Evolutionary conservation across 2,113 vertebrate genomes (phyloP).

Genomic region (Lepus timidus): DNA sequence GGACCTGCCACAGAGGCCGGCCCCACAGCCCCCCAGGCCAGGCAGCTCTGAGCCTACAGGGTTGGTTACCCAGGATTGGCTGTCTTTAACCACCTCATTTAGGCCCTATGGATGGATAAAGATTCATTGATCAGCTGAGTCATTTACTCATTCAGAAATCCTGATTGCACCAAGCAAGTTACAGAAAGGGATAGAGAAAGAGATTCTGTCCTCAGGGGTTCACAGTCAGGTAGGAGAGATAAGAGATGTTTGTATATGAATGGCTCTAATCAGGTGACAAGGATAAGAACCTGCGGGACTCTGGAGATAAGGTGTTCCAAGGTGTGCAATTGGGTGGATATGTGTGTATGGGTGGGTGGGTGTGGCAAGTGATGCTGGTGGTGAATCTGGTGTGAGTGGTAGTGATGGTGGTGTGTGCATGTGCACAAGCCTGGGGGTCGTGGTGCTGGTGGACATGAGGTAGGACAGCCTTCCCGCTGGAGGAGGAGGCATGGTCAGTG

Average conservation of each 20-base stretch:
- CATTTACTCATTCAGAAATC: slow-evolving; percentile 48
- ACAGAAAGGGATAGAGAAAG: neutral
- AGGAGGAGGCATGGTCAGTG: neutral
- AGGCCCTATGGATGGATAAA: neutral
- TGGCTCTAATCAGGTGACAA: slow-evolving; percentile 29
- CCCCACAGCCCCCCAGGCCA: neutral
- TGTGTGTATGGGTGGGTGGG: neutral
- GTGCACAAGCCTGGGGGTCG: neutral
- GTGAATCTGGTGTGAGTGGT: neutral
- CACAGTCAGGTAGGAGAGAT: neutral
- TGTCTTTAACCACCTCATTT: neutral
- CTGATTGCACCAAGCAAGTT: neutral
- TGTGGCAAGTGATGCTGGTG: neutral
- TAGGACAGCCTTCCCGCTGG: neutral
- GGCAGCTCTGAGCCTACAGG: neutral
- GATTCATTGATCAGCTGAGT: neutral
- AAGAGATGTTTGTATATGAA: slow-evolving; percentile 41
- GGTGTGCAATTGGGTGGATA: neutral
- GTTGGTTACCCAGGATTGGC: neutral
- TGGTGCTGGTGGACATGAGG: neutral
- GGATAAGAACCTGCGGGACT: neutral
- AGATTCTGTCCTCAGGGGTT: slow-evolving; percentile 9
- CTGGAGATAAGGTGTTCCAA: neutral
- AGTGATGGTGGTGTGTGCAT: neutral
- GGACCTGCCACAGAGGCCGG: neutral